Evolutionary conservation across 2,797 vertebrate genomes (phyloP).

Genomic region (Psittacula echo): DNA sequence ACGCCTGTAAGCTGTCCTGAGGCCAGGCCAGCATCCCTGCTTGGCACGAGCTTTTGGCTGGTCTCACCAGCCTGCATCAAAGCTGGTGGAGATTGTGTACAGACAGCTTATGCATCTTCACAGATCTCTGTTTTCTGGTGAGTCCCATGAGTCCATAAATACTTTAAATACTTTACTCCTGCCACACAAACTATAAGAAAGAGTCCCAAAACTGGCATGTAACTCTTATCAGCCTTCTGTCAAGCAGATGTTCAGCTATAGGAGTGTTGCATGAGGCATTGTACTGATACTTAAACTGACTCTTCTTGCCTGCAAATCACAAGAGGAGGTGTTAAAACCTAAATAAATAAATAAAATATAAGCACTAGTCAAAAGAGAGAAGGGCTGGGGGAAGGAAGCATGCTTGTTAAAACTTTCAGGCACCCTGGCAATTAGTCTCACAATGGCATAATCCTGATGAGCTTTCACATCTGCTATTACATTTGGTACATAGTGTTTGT

Average conservation of each 20-base stretch:
- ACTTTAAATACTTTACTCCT: slow-evolving; percentile 17
- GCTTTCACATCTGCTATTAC: slow-evolving; percentile 39
- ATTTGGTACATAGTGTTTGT: background rate
- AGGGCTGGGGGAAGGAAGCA: background rate
- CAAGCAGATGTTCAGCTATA: slow-evolving; percentile 43
- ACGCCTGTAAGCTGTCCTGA: background rate
- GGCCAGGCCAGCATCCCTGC: background rate
- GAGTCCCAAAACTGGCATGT: background rate
- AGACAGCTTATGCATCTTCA: background rate
- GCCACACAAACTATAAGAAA: background rate
- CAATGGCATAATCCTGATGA: slow-evolving; percentile 23
- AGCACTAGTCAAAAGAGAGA: background rate
- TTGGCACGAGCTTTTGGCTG: background rate
- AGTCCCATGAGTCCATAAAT: background rate
- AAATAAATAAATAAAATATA: slow-evolving; percentile 51
- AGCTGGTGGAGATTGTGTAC: background rate
- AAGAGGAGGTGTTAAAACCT: slow-evolving; percentile 53
- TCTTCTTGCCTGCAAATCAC: slow-evolving; percentile 16
- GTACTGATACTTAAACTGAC: background rate
- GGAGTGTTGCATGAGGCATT: background rate
- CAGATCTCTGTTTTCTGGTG: background rate
- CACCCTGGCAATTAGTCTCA: slow-evolving; percentile 34
- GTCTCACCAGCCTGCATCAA: background rate
- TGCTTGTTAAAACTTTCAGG: slow-evolving; percentile 10
- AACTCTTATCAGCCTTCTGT: slow-evolving; percentile 49